Base-by-base conservation (phyloP, 2,888 invertebrate genomes). In the Agrochola lota region DNA sequence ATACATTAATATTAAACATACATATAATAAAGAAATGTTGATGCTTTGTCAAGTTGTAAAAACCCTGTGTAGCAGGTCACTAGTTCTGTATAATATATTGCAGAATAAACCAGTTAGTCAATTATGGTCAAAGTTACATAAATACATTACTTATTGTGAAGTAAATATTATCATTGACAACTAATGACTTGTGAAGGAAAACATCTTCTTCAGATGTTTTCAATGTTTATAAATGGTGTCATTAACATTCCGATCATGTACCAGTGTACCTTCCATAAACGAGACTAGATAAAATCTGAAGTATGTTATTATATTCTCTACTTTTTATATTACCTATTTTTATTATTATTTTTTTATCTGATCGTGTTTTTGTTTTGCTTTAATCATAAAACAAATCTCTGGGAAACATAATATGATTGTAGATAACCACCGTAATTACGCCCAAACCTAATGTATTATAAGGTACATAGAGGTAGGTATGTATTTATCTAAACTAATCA, bases 201-300 rank as follows among this genome's bases (percentile, higher is more conserved):
- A 70, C 60, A 23, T 52, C 49, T 52, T 68, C 40, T 8, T 30
- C 59, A 69, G 6, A 35, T 64, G 11, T n/a, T 64, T 17, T 17
- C 26, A 80, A 55, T 55, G 60, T 57, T 66, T 57, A 26, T 83
- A 77, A 77, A 80, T 71, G 17, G 46, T 62, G 57, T 20, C 17
- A 35, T 80, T 70, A 71, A 57, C 46, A 78, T 83, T 72, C 68
- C 49, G 23, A 43, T 7, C 80, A 84, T 35, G 52, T 20, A 30
- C 30, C 30, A 35, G 4, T 35, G 35, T 35, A 23, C 30, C n/a
- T 68, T 52, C 59, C 63, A 11, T 71, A 52, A n/a, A 84, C 11
- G 52, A 59, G 23, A 26, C 20, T 68, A 59, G 81, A 81, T 80
- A 60, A n/a, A 69, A 72, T 80, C 80, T 40, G 23, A 23, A 52